Evolutionary conservation across 1,140 invertebrate species (phyloP), one percentile per base, ranked within the genome.

Genomic region (Drosophila albomicans): DNA sequence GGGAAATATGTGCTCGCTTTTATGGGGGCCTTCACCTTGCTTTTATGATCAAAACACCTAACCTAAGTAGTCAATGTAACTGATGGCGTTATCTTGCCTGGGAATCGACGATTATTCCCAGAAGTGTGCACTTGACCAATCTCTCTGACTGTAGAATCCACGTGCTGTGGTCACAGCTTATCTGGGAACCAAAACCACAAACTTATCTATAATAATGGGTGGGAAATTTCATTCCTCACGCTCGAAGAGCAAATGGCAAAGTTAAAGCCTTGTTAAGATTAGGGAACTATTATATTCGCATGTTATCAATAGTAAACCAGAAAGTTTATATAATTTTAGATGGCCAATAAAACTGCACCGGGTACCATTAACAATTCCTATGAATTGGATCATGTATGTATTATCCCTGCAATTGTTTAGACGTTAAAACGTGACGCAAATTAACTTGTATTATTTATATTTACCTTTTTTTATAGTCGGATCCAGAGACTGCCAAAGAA

Each of bases 321-420:
- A 49, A 20, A 5, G 1, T 15, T 70, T 70, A 51, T 75, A 65
- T 71, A 65, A 68, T 74, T 77, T 61, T 43, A 88, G 84, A 88
- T 88, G 85, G 20, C 63, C 13, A 63, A 54, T n/a, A 73, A 82
- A 38, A 57, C 54, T 10, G 32, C 64, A 2, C 72, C 59, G 30
- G 82, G 72, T 0, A 28, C n/a, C 15, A n/a, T 48, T 16, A 88
- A 88, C 57, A 81, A 78, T 67, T 70, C 69, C 13, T 88, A 62
- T 49, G 84, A 89, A 64, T n/a, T 75, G 78, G 74, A 88, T 58
- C 70, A 84, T 41, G 84, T 88, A 81, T 16, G 84, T 61, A 48
- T 1, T 3, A 38, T 5, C 11, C 4, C 35, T 41, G 20, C 20
- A 25, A 25, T 3, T 43, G 4, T 15, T 16, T 43, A 1, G 1